Evolutionary conservation across 2,888 invertebrate species (phyloP).

Genomic region (Drosophila neotestacea): DNA sequence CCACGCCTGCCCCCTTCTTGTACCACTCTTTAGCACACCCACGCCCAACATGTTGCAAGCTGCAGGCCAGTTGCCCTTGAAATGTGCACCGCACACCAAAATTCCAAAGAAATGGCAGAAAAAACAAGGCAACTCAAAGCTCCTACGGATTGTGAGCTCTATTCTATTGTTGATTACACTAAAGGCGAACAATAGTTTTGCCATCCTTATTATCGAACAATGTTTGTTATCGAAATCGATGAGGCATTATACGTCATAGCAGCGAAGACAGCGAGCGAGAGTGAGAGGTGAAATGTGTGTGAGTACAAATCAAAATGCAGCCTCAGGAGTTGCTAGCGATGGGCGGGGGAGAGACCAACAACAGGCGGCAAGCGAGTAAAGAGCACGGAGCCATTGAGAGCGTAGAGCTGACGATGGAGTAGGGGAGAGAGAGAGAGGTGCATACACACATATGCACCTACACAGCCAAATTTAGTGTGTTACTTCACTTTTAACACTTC

Average conservation of each 20-base stretch:
- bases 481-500: constrained; percentile 60
- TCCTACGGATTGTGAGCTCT: background rate
- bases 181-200: background rate
- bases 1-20: background rate
- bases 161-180: background rate
- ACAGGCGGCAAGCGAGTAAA: constrained; percentile 3
- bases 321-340: constrained; percentile 28
- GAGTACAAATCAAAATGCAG: constrained; percentile 38
- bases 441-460: constrained; percentile 1
- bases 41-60: constrained; percentile 2
- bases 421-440: background rate
- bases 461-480: constrained; percentile 30
- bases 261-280: background rate
- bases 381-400: constrained; percentile 4
- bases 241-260: constrained; percentile 7
- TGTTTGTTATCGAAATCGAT: constrained; percentile 16
- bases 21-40: background rate
- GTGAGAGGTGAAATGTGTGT: background rate
- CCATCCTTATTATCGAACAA: constrained; percentile 8
- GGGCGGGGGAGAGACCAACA: constrained; percentile 2
- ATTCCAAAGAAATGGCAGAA: background rate
- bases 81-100: constrained; percentile 9
- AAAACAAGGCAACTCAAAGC: constrained; percentile 1
- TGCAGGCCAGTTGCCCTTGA: constrained; percentile 18
- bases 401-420: background rate